phyloP scores from a whole-genome alignment of 2,797 vertebrate species.

The Cygnus olor region DNA sequence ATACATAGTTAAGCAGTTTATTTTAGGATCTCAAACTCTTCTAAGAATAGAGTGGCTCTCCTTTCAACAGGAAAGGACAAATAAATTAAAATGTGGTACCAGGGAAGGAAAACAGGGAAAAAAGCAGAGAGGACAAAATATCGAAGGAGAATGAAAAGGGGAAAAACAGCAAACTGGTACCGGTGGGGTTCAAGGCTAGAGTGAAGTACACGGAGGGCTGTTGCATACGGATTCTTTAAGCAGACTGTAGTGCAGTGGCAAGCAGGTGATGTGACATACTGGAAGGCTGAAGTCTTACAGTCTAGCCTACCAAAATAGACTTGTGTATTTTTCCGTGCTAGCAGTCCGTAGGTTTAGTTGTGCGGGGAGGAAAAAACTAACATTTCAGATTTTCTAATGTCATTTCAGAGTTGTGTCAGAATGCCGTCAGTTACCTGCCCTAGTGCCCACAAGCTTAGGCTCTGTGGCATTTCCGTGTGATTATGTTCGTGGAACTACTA shows the following conservation, averaged over 20 bases:
- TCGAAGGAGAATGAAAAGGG: neutral
- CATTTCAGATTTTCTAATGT: neutral
- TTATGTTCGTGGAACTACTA: neutral
- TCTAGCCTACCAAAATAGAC: conserved; percentile 2
- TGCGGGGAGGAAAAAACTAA: accelerated
- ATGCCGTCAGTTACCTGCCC: neutral
- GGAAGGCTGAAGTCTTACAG: neutral
- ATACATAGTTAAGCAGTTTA: conserved; percentile 71
- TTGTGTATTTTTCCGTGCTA: neutral
- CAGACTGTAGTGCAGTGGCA: neutral
- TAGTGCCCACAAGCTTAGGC: neutral
- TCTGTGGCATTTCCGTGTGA: neutral
- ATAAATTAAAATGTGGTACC: neutral
- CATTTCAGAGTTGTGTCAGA: neutral
- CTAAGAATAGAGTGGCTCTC: conserved; percentile 65
- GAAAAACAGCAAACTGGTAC: accelerated
- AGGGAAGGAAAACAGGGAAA: neutral
- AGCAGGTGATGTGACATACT: neutral
- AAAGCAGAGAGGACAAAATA: neutral
- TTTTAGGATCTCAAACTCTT: conserved; percentile 43
- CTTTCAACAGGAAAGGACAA: conserved; percentile 61
- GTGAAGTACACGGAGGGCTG: neutral
- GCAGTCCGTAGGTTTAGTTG: neutral
- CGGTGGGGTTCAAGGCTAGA: neutral
- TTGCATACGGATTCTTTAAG: neutral